A percentile compares a stretch with the other conserved stretches of the same genome.
Evolutionary conservation across 2,888 invertebrate genomes (phyloP).

Genomic region (Synergus umbraculus): DNA sequence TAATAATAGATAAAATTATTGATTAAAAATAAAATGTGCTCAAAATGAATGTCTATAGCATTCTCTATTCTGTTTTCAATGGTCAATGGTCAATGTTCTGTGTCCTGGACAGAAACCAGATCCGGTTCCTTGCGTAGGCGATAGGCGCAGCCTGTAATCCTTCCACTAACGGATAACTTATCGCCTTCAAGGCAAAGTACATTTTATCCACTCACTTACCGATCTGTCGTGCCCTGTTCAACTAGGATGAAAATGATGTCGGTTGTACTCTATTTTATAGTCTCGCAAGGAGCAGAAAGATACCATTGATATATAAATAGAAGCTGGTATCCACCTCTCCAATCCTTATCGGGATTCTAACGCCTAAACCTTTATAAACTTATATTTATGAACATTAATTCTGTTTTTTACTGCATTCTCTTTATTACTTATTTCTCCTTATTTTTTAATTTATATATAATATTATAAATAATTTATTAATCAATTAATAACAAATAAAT

Average conservation of each 20-base stretch:
- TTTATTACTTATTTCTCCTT: background rate
- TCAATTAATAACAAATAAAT: too few relatives aligned
- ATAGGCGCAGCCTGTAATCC: conserved; percentile 22
- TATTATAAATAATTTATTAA: too few relatives aligned
- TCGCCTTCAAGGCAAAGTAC: conserved; percentile 16
- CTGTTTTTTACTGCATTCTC: background rate
- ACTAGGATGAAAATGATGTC: conserved; percentile 26
- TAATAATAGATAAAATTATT: too few relatives aligned
- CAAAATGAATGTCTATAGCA: background rate
- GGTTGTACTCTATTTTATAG: conserved; percentile 23
- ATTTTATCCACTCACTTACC: conserved; percentile 32
- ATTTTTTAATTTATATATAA: too few relatives aligned
- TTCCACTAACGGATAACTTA: conserved; percentile 19
- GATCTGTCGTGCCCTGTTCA: conserved; percentile 25
- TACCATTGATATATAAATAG: conserved; percentile 7
- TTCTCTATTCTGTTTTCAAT: background rate
- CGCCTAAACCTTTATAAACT: background rate
- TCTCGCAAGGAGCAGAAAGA: background rate
- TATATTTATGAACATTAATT: background rate
- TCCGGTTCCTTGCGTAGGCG: conserved; percentile 29
- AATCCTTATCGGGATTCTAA: background rate
- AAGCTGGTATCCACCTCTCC: background rate
- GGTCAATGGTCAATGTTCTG: background rate
- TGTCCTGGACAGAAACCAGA: conserved; percentile 8
- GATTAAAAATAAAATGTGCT: too few relatives aligned